Evolutionary conservation across 2,888 invertebrate genomes (phyloP), one percentile per base, ranked within the genome.

Genomic region (Drosophila acutilabella): DNA sequence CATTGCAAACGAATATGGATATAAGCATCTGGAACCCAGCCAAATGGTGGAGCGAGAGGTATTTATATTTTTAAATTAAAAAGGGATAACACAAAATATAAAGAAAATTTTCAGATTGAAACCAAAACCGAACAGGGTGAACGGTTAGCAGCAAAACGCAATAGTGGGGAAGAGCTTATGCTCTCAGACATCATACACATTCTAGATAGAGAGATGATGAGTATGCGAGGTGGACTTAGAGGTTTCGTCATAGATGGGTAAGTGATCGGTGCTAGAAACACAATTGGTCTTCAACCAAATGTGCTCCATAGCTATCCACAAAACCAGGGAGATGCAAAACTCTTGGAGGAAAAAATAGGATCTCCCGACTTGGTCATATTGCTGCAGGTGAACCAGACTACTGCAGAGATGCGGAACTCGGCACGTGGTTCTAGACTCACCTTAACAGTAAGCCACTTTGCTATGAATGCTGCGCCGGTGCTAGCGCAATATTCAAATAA

Each of bases 11-110:
- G 96, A 97, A 91, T 99, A 98, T 92, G 97, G 97, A 13, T 98
- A 97, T 93, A 96, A 96, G n/a, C 98, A 98, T 92, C 94, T 99
- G 71, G 98, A 98, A 64, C 96, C 97, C 16, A 97, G 98, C 0
- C 98, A 98, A 93, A 94, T 99, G 53, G 94, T 98, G 20, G 94
- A 98, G 26, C 96, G 95, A 2, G 98, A 98, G 93, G 97, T 96
- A 80, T 78, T 69, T 2, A 1, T n/a, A 13, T 2, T 11, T 13
- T 2, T 0, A 40, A 26, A 18, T n/a, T 3, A 3, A 41, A 41
- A 33, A 20, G 20, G 20, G 6, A 14, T 4, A 23, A 59, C 30
- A 8, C 6, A 4, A 38, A 30, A 33, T 18, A 2, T 13, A 38
- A 4, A n/a, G 5, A 13, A 2, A 2, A 6, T 3, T 16, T 40